These are phyloP conservation scores for Aleiodes sp. DNA, from an alignment of 1,140 invertebrate species.

Conservation along the genomic window DNA sequence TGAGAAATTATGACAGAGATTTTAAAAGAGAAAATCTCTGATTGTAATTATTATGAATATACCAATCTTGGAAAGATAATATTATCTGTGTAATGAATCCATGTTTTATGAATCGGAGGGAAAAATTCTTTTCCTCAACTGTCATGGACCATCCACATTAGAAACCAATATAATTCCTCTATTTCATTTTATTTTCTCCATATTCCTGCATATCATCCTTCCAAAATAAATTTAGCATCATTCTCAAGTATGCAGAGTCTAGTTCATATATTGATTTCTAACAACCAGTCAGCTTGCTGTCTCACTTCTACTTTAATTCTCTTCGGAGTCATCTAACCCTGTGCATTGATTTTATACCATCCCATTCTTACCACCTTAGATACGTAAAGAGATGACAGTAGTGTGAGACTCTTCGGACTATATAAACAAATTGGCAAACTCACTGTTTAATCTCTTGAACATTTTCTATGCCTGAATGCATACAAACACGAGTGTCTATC, in stretches of 20 bases:
- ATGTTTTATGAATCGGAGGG: too few species aligned
- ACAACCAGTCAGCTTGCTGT: slow-evolving; percentile 38
- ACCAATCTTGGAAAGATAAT: too few species aligned
- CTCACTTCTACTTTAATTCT: slow-evolving; percentile 39
- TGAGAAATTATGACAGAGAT: too few species aligned
- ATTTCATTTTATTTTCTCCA: not conserved
- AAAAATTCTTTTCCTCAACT: too few species aligned
- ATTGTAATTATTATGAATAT: too few species aligned
- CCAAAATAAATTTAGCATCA: not conserved
- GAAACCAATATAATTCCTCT: too few species aligned
- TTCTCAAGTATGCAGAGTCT: slow-evolving; percentile 8
- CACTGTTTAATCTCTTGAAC: not conserved
- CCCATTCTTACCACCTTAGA: not conserved
- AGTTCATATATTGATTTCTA: slow-evolving; percentile 1
- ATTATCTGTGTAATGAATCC: too few species aligned
- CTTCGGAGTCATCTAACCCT: not conserved
- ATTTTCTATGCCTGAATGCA: not conserved
- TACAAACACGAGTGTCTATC: too few species aligned
- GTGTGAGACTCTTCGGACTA: slow-evolving; percentile 14
- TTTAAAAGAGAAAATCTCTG: too few species aligned
- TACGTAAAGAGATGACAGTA: not conserved
- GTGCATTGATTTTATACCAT: slow-evolving; percentile 34
- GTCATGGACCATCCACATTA: too few species aligned
- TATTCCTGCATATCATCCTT: not conserved
- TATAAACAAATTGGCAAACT: not conserved